These are phyloP conservation scores for Pangasius krempfi DNA, from an alignment of 2,797 vertebrate genomes.

Conservation along the genomic window DNA sequence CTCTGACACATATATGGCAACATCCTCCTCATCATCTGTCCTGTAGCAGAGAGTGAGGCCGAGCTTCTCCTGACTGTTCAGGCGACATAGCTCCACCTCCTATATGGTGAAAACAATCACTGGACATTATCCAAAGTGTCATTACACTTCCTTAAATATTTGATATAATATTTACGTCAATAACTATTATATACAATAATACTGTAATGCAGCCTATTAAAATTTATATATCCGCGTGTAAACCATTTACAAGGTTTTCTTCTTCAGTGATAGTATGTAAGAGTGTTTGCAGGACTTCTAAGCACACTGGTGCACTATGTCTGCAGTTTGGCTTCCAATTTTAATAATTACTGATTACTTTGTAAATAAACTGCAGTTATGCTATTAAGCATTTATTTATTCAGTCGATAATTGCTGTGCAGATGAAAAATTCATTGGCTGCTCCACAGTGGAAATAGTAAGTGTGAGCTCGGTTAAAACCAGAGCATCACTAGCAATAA, in stretches of 20 bases:
- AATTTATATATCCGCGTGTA: slow-evolving; percentile 13
- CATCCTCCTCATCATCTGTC: slow-evolving; percentile 95
- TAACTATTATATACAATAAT: not conserved
- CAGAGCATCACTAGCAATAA: not conserved
- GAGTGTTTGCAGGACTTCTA: slow-evolving; percentile 57
- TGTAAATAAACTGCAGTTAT: slow-evolving; percentile 72
- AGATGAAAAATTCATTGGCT: slow-evolving; percentile 55
- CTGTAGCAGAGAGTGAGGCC: slow-evolving; percentile 96
- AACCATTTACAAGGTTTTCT: not conserved
- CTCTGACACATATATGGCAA: slow-evolving; percentile 93
- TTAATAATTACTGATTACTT: slow-evolving; percentile 57
- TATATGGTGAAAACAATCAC: slow-evolving; percentile 57
- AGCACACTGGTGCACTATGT: slow-evolving; percentile 59
- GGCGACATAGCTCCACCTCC: slow-evolving; percentile 92
- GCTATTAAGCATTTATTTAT: slow-evolving; percentile 63
- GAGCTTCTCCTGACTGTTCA: slow-evolving; percentile 92
- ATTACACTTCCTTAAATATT: not conserved
- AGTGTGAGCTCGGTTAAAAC: slow-evolving; percentile 16
- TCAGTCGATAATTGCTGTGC: slow-evolving; percentile 30
- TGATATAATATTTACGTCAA: no score
- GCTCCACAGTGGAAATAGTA: slow-evolving; percentile 40
- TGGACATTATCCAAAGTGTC: not conserved
- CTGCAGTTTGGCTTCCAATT: slow-evolving; percentile 61
- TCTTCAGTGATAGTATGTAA: not conserved
- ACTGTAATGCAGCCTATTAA: not conserved